A percentile compares a stretch with the other conserved stretches of the same genome.
Evolutionary conservation across 2,113 vertebrate genomes (phyloP).

Genomic region (Chlamydotis undulata): DNA sequence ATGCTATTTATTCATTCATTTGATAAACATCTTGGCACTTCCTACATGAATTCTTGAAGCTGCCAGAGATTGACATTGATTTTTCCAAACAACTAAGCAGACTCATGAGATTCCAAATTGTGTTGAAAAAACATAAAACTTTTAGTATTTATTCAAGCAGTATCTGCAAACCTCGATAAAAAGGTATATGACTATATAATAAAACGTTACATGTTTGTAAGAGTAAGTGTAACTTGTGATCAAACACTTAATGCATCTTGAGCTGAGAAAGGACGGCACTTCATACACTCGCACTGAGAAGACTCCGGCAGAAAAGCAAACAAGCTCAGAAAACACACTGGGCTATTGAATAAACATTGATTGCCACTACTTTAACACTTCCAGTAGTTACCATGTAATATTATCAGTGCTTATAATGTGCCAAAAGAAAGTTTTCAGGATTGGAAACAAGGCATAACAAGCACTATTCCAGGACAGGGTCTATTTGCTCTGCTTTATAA

Average conservation of each 20-base stretch:
- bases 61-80: neutral
- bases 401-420: neutral
- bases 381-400: neutral
- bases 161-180: neutral
- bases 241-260: neutral
- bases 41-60: neutral
- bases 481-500: neutral
- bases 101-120: neutral
- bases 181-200: neutral
- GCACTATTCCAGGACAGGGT: neutral
- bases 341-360: neutral
- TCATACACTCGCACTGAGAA: fast-evolving
- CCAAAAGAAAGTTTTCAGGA: neutral
- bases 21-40: neutral
- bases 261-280: neutral
- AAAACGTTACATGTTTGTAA: neutral
- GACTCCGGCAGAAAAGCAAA: neutral
- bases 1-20: neutral
- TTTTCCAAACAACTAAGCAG: neutral
- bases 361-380: neutral
- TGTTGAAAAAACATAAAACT: neutral
- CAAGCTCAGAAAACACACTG: neutral
- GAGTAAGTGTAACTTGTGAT: neutral
- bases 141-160: neutral
- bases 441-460: neutral